Percentiles rank a stretch among this genome's conserved stretches.
Conservation (phyloP, 1,140 invertebrate genomes). For the Helicoverpa zea region DNA sequence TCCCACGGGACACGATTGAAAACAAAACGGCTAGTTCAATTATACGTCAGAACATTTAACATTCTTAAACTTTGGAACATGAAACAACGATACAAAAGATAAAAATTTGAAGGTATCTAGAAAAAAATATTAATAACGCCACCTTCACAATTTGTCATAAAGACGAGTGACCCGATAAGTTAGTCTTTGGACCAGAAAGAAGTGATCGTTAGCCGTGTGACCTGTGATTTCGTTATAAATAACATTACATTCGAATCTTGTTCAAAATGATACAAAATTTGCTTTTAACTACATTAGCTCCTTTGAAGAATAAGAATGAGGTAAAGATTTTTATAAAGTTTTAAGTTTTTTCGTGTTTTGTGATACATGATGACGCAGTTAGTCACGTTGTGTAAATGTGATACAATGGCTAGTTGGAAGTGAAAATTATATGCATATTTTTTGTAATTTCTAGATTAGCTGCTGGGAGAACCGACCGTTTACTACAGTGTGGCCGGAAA, state of each 20-base stretch:
- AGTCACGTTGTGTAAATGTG: not conserved
- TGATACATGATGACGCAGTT: no score
- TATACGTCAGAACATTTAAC: no score
- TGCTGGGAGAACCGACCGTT: slow-evolving; percentile 72
- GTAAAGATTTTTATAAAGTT: slow-evolving; percentile 51
- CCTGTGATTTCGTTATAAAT: not conserved
- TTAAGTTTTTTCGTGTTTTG: no score
- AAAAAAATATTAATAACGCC: not conserved
- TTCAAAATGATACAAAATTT: slow-evolving; percentile 67
- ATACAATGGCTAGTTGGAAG: not conserved
- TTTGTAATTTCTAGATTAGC: slow-evolving; percentile 52
- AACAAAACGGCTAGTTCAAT: no score
- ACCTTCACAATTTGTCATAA: not conserved
- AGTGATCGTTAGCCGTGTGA: not conserved
- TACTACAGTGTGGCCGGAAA: slow-evolving; percentile 62
- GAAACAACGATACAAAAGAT: no score
- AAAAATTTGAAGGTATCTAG: no score
- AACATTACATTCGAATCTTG: not conserved
- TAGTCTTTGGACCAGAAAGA: not conserved
- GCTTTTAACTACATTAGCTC: slow-evolving; percentile 62
- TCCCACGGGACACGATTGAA: no score
- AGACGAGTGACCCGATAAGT: not conserved
- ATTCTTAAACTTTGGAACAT: no score
- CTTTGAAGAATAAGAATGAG: slow-evolving; percentile 65
- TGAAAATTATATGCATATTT: not conserved